Percentiles rank a stretch among this genome's conserved stretches.
Evolutionary conservation across 64 coral and sea anemone genomes (phyloP).

Genomic region (Stylophora pistillata): DNA sequence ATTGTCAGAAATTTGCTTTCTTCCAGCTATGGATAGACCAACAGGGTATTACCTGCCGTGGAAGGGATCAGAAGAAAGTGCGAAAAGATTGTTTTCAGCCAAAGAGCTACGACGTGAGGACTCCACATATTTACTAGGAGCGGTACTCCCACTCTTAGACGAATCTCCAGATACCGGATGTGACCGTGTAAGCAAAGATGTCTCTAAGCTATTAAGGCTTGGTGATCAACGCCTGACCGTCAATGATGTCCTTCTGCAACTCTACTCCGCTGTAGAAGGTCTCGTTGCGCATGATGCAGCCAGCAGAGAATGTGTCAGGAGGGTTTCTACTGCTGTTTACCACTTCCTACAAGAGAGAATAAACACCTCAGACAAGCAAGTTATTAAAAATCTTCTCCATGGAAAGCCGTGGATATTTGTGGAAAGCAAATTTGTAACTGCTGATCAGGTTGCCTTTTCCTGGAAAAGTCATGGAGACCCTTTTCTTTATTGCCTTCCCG

Average conservation of each 20-base stretch:
- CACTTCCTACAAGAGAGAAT: slow-evolving; percentile 72
- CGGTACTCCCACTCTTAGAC: slow-evolving; percentile 74
- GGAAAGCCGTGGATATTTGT: slow-evolving; percentile 91
- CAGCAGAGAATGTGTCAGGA: slow-evolving; percentile 49
- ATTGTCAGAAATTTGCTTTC: slow-evolving; percentile 63
- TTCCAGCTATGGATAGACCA: slow-evolving; percentile 75
- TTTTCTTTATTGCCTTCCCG: slow-evolving; percentile 77
- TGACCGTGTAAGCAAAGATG: slow-evolving; percentile 56
- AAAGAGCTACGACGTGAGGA: slow-evolving; percentile 61
- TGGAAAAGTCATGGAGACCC: slow-evolving; percentile 73
- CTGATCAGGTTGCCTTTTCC: slow-evolving; percentile 80
- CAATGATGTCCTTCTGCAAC: slow-evolving; percentile 77
- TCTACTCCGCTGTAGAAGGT: slow-evolving; percentile 66
- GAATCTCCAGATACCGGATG: slow-evolving; percentile 75
- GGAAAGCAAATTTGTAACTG: slow-evolving; percentile 66
- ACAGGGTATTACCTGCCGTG: slow-evolving; percentile 69
- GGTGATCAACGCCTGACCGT: slow-evolving; percentile 29
- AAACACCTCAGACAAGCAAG: slow-evolving; percentile 59
- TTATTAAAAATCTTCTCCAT: slow-evolving; percentile 61
- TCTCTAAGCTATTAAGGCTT: slow-evolving; percentile 65
- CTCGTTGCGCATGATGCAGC: slow-evolving; percentile 32
- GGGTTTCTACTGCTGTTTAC: slow-evolving; percentile 72
- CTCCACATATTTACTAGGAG: slow-evolving; percentile 66
- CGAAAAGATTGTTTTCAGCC: slow-evolving; percentile 51
- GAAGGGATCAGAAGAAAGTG: slow-evolving; percentile 55